A percentile compares a stretch with the other conserved stretches of the same genome.
Conservation (phyloP, 2,797 vertebrate genomes). For the Lepus townsendii region DNA sequence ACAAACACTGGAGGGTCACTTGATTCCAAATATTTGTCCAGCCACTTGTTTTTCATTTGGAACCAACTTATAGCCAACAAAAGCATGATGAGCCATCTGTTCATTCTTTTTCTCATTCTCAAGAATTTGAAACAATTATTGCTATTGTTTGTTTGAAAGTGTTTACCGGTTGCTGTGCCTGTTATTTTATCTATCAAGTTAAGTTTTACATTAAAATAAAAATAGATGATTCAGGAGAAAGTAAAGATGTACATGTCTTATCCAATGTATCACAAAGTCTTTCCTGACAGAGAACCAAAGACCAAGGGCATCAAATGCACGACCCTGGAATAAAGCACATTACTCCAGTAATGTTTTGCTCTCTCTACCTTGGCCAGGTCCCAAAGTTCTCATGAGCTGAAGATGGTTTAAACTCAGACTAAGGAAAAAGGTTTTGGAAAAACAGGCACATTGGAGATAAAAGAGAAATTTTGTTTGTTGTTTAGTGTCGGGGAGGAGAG, state of each 20-base stretch:
- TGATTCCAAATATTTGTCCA: conserved; percentile 84
- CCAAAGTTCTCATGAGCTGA: neutral
- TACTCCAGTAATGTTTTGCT: neutral
- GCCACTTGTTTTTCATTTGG: conserved; percentile 87
- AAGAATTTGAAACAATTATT: conserved; percentile 57
- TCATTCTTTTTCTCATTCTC: conserved; percentile 15
- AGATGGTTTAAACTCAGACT: neutral
- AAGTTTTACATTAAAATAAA: conserved; percentile 44
- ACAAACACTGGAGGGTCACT: conserved; percentile 87
- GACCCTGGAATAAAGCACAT: neutral
- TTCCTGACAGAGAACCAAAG: neutral
- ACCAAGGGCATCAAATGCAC: neutral
- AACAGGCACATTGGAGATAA: neutral
- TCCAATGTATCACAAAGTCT: neutral
- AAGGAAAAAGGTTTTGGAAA: neutral
- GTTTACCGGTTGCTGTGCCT: neutral
- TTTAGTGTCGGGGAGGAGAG: neutral
- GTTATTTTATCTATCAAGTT: conserved; percentile 8
- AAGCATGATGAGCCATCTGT: conserved; percentile 57
- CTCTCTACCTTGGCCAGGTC: neutral
- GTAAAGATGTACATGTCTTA: neutral
- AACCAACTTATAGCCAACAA: conserved; percentile 71
- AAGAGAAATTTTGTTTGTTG: neutral
- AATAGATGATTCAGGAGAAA: neutral
- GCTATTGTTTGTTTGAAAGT: conserved; percentile 7